A percentile compares a stretch with the other conserved stretches of the same genome.
Evolutionary conservation across 2,113 vertebrate species (phyloP).

Genomic region (Grammomys dolichurus): DNA sequence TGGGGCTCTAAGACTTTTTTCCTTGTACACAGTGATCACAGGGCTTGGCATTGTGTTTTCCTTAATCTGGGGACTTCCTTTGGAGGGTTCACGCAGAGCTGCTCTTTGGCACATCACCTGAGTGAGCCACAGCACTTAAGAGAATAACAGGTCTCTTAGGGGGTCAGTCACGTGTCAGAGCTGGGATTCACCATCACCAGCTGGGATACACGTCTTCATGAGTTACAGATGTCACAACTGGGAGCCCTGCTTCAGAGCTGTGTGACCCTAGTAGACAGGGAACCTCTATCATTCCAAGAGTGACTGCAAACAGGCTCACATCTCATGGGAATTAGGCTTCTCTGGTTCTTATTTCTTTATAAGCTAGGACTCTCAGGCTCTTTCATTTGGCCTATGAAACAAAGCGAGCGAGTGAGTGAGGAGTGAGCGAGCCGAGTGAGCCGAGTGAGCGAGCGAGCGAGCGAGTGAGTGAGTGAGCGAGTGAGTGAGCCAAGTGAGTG

Average conservation of each 20-base stretch:
- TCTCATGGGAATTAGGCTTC: not conserved
- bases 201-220: no score
- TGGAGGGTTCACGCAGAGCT: not conserved
- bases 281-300: not conserved
- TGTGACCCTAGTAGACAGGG: not conserved
- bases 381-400: not conserved
- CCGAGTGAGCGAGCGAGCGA: not conserved
- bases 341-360: not conserved
- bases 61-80: not conserved
- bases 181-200: not conserved
- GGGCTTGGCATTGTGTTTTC: not conserved
- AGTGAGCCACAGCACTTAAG: not conserved
- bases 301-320: fast-evolving
- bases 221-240: not conserved
- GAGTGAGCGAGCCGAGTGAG: no score
- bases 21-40: not conserved
- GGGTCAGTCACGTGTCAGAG: not conserved
- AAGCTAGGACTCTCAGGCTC: not conserved
- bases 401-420: no score
- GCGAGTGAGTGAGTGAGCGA: not conserved
- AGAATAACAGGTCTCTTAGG: not conserved
- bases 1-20: not conserved
- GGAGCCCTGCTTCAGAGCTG: not conserved
- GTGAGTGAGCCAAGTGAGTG: no score
- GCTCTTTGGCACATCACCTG: not conserved